Conservation (phyloP, 2,888 invertebrate genomes). For the Lysandra coridon region DNA sequence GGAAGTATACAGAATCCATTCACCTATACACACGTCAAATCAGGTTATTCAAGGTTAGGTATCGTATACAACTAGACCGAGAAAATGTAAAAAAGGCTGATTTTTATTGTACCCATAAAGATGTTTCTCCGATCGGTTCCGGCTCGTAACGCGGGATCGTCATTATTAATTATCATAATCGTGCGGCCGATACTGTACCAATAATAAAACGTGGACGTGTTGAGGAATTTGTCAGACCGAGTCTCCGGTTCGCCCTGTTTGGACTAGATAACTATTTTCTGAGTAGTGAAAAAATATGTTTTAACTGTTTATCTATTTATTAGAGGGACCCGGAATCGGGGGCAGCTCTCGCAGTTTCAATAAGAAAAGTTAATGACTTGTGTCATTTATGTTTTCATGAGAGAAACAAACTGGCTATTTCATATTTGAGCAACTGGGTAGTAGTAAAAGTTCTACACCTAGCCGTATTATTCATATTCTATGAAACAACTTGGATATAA, state of each 20-base stretch:
- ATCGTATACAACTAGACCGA: conserved; percentile 22
- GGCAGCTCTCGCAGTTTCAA: no score
- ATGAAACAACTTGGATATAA: background rate
- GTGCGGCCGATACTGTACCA: background rate
- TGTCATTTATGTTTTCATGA: background rate
- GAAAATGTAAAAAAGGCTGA: conserved; percentile 26
- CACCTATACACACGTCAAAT: conserved; percentile 38
- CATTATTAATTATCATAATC: conserved; percentile 4
- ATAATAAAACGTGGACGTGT: background rate
- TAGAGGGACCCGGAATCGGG: no score
- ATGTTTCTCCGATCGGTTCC: conserved; percentile 22
- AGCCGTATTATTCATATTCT: background rate
- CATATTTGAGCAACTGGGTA: background rate
- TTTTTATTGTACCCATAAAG: conserved; percentile 24
- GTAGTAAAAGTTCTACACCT: background rate
- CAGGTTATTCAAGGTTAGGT: conserved; percentile 41
- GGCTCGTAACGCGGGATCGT: conserved; percentile 9
- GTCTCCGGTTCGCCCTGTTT: background rate
- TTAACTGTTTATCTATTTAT: no score
- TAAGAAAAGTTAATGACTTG: no score
- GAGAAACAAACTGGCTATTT: background rate
- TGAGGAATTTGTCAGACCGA: background rate
- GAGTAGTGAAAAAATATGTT: background rate
- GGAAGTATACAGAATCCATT: conserved; percentile 39
- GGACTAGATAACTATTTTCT: background rate